Conservation (phyloP, 1,140 invertebrate species). For the Neomicropteryx cornuta region DNA sequence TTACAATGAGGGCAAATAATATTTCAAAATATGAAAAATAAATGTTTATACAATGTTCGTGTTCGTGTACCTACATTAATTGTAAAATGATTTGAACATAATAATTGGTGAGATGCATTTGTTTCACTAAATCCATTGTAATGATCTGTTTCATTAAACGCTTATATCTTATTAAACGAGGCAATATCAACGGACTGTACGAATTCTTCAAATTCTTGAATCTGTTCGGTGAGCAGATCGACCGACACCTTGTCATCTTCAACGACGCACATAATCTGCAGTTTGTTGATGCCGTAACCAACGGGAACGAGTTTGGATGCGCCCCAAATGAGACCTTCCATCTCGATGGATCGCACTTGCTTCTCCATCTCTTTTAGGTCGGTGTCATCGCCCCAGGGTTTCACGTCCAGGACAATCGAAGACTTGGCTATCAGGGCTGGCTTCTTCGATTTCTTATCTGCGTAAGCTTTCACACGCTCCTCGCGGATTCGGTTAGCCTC, state of each 20-base stretch:
- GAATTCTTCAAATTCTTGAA: conserved; percentile 80
- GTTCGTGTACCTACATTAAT: no score
- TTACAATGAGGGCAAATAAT: no score
- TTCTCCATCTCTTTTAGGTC: conserved; percentile 86
- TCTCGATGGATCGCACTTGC: conserved; percentile 64
- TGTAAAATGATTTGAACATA: not conserved
- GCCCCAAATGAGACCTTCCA: conserved; percentile 91
- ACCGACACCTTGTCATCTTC: conserved; percentile 93
- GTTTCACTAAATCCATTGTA: not conserved
- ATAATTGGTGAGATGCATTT: not conserved
- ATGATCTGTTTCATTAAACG: conserved; percentile 2
- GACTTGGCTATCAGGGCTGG: conserved; percentile 89
- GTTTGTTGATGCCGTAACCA: conserved; percentile 92
- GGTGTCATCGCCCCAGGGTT: conserved; percentile 97
- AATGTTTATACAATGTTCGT: no score
- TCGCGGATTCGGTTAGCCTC: conserved; percentile 74
- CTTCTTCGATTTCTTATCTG: conserved; percentile 90
- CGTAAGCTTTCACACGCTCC: conserved; percentile 81
- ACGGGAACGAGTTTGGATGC: conserved; percentile 89
- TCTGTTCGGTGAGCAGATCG: conserved; percentile 81
- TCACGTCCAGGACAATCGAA: conserved; percentile 87
- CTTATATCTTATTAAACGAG: conserved; percentile 95
- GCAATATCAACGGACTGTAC: conserved; percentile 94
- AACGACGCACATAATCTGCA: conserved; percentile 89
- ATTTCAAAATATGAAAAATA: no score